These are phyloP conservation scores for Saxicola maurus DNA, from an alignment of 2,797 vertebrate genomes.

Conservation along the genomic window DNA sequence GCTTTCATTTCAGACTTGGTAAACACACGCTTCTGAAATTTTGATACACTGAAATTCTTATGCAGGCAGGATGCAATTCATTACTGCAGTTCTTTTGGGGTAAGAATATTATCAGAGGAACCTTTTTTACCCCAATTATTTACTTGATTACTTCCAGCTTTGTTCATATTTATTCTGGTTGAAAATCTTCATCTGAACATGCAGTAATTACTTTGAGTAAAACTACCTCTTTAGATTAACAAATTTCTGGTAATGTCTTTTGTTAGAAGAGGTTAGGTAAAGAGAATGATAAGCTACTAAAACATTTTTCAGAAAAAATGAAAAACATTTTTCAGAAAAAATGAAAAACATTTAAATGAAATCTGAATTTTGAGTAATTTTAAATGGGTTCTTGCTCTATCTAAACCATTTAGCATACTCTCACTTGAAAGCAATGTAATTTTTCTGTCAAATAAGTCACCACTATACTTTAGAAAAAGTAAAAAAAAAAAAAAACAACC, in stretches of 20 bases:
- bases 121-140: background rate
- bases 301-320: background rate
- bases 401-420: background rate
- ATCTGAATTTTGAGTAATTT: background rate
- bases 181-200: background rate
- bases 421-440: background rate
- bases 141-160: background rate
- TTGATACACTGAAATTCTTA: background rate
- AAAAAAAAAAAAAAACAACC: background rate
- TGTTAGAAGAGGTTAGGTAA: background rate
- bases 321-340: background rate
- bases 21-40: background rate
- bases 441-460: conserved; percentile 1
- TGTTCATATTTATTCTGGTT: background rate
- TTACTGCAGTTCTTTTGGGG: background rate
- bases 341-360: background rate
- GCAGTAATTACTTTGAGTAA: background rate
- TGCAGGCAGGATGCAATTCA: background rate
- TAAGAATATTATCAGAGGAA: background rate
- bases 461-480: background rate
- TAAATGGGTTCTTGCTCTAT: background rate
- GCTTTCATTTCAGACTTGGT: background rate
- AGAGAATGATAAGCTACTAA: background rate
- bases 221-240: background rate
- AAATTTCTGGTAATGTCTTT: background rate